Base-by-base conservation (phyloP, 2,888 invertebrate species). In the Volucella zonaria region DNA sequence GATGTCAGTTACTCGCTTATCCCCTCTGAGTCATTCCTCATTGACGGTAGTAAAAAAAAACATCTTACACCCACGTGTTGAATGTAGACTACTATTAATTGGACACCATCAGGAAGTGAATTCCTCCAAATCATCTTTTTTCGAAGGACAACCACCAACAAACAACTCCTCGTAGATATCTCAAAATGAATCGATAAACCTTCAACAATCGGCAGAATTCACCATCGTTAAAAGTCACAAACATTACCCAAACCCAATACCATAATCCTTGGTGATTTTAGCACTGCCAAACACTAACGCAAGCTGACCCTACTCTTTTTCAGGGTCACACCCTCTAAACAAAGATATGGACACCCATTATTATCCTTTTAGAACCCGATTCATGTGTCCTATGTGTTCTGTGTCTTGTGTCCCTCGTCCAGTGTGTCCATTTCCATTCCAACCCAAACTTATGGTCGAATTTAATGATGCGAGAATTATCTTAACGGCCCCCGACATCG, bases 391-490 rank as follows among this genome's bases (percentile, higher is more conserved):
- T 3, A 31, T 31, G 31, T 31, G 1, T 31, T 31, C 6, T 31
- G 31, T 31, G 31, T 31, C 31, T 31, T 6, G 31, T 31, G 31
- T 31, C 31, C 31, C 31, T 31, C 31, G 31, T 4, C 31, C 4
- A 6, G 31, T 31, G 31, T 31, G 85, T 76, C 71, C 85, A 76
- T 85, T 85, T 81, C 66, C 75, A 76, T 81, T 56, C 52, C 64
- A 78, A 82, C 79, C 79, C 75, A 76, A 76, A 71, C 85, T 71
- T 76, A 80, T 81, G 85, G 86, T 86, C 75, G 62, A 74, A 86
- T 77, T 86, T 86, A 86, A 86, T 86, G 83, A 83, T 82, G 80
- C 86, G 77, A 85, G 70, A 86, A 86, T 86, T 85, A 86, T 86
- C 83, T 81, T 67, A 82, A 85, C 76, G 73, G 56, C 31, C 54